A percentile compares a stretch with the other conserved stretches of the same genome.
Evolutionary conservation across 2,888 invertebrate species (phyloP).

Genomic region (Heliconius erato): DNA sequence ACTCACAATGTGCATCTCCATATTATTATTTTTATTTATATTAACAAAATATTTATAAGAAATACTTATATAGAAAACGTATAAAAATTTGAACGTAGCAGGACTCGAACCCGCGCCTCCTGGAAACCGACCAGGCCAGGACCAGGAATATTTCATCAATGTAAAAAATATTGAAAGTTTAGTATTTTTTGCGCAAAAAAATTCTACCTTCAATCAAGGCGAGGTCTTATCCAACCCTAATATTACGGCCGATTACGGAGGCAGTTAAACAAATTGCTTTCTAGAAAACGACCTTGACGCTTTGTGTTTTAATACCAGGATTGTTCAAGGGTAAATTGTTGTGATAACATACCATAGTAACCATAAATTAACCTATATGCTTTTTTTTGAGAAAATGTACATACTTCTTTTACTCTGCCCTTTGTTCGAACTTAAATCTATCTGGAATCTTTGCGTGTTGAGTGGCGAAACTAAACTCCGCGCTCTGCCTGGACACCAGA

Average conservation of each 20-base stretch:
- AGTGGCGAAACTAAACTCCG: too few relatives aligned
- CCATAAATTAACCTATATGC: background rate
- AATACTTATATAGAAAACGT: too few relatives aligned
- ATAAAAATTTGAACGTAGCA: too few relatives aligned
- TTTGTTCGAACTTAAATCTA: background rate
- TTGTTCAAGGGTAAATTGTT: slow-evolving; percentile 44
- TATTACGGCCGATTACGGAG: slow-evolving; percentile 49
- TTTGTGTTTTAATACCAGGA: slow-evolving; percentile 42
- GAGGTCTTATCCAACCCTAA: slow-evolving; percentile 40
- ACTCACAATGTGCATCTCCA: background rate
- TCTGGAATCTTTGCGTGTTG: too few relatives aligned
- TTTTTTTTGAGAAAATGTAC: background rate
- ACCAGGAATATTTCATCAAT: too few relatives aligned
- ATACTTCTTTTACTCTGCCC: background rate
- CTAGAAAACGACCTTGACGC: slow-evolving; percentile 41
- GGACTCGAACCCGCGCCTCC: too few relatives aligned
- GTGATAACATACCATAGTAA: slow-evolving; percentile 32
- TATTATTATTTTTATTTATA: background rate
- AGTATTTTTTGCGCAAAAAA: slow-evolving; percentile 27
- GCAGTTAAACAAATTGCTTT: slow-evolving; percentile 51
- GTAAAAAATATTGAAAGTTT: background rate
- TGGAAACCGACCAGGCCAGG: too few relatives aligned
- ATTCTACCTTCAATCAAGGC: slow-evolving; percentile 37
- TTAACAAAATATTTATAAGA: background rate
- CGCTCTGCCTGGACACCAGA: too few relatives aligned